phyloP scores from a whole-genome alignment of 2,797 vertebrate species.

The Phrynocephalus vlangalii region DNA sequence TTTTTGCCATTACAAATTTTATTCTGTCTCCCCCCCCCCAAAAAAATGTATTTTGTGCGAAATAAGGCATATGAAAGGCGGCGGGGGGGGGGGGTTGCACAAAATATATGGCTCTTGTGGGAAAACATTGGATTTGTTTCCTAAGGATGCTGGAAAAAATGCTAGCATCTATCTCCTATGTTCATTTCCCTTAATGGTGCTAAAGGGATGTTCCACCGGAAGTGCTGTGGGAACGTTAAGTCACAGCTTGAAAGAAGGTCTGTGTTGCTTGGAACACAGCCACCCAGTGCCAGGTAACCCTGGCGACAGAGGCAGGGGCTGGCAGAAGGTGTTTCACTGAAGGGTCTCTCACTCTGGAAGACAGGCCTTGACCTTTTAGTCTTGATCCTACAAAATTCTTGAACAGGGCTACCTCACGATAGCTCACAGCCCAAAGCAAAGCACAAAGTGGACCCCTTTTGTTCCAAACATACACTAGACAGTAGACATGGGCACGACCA shows the following conservation, averaged over 20 bases:
- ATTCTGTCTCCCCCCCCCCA: too few relatives aligned
- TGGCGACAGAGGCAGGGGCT: neutral
- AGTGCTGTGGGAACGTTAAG: neutral
- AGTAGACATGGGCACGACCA: neutral
- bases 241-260: neutral
- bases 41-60: too few relatives aligned
- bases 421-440: too few relatives aligned
- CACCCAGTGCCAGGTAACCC: neutral
- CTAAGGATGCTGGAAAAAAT: too few relatives aligned
- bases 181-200: too few relatives aligned
- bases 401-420: neutral
- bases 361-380: neutral
- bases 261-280: neutral
- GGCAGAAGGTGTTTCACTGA: neutral
- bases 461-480: neutral
- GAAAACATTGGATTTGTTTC: too few relatives aligned
- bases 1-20: too few relatives aligned
- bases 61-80: too few relatives aligned
- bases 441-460: too few relatives aligned
- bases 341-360: neutral
- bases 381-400: neutral
- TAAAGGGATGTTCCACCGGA: neutral
- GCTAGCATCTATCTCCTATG: too few relatives aligned
- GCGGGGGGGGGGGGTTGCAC: too few relatives aligned
- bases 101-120: too few relatives aligned